Conservation (phyloP, 2,888 invertebrate genomes). For the Zaprionus obscuricornis region DNA sequence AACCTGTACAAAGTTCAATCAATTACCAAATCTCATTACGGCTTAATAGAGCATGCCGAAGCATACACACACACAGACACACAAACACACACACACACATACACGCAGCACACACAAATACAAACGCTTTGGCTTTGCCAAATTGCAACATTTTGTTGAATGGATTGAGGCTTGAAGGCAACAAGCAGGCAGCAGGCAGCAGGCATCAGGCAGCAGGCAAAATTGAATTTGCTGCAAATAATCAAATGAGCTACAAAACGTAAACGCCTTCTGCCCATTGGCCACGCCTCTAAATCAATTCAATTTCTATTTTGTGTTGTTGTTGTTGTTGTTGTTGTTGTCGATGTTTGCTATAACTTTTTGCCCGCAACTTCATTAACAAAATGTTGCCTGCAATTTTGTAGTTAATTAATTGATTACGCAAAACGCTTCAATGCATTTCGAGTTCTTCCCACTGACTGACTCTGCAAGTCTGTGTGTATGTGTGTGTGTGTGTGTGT, state of each 20-base stretch:
- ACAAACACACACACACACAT: constrained; percentile 5
- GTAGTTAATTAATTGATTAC: constrained; percentile 74
- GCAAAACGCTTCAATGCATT: constrained; percentile 60
- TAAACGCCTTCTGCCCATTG: background rate
- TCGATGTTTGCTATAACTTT: constrained; percentile 39
- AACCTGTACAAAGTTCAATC: constrained; percentile 57
- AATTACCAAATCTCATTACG: constrained; percentile 77
- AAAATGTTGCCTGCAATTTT: constrained; percentile 50
- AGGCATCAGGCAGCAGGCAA: too few relatives aligned
- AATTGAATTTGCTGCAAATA: constrained; percentile 47
- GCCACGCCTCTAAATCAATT: constrained; percentile 7
- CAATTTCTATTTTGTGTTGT: constrained; percentile 30
- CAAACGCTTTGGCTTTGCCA: constrained; percentile 9
- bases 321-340: constrained; percentile 3
- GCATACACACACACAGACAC: constrained; percentile 14
- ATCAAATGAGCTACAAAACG: constrained; percentile 41
- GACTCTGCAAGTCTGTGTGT: background rate
- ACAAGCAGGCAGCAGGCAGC: too few relatives aligned
- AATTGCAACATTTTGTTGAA: constrained; percentile 41
- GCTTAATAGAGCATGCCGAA: constrained; percentile 71
- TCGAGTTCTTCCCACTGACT: constrained; percentile 16
- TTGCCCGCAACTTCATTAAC: constrained; percentile 66
- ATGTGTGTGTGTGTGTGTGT: constrained; percentile 3
- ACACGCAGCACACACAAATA: background rate
- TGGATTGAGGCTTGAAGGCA: too few relatives aligned